Conservation (phyloP, 2,888 invertebrate species). For the Cordilura impudica region DNA sequence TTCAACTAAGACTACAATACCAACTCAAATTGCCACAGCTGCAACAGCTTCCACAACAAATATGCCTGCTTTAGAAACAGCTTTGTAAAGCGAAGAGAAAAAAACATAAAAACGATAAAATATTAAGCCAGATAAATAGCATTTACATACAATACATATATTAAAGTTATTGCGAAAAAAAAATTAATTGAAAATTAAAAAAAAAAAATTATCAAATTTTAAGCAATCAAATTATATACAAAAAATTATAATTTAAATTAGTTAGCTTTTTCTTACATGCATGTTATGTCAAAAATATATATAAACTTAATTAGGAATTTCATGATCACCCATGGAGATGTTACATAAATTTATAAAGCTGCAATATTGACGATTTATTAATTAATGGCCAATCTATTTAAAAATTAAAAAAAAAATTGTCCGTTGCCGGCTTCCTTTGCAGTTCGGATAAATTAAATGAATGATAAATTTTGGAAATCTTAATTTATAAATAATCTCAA, state of each 20-base stretch:
- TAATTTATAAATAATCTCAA: too few species aligned
- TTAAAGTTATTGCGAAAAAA: neutral
- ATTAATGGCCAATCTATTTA: too few species aligned
- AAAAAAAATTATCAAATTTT: slow-evolving; percentile 15
- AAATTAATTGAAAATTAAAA: slow-evolving; percentile 15
- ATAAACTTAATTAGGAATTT: slow-evolving; percentile 8
- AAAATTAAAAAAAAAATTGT: too few species aligned
- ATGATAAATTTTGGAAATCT: too few species aligned
- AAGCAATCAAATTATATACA: slow-evolving; percentile 58
- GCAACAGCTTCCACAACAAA: slow-evolving; percentile 54
- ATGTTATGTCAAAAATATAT: slow-evolving; percentile 14
- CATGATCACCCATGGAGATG: too few species aligned
- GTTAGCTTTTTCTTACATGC: slow-evolving; percentile 53
- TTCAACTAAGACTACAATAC: neutral
- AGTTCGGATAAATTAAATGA: too few species aligned
- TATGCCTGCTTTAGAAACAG: slow-evolving; percentile 73
- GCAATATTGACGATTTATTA: too few species aligned
- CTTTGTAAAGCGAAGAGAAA: slow-evolving; percentile 66
- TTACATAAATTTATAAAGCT: too few species aligned
- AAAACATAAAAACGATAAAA: neutral
- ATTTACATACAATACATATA: slow-evolving; percentile 30
- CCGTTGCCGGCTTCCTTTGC: too few species aligned
- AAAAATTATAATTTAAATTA: slow-evolving; percentile 21
- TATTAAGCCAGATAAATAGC: slow-evolving; percentile 47
- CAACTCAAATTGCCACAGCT: slow-evolving; percentile 1